Percentiles rank a stretch among this genome's conserved stretches.
These are phyloP conservation scores for Agapornis roseicollis DNA, from an alignment of 2,113 vertebrate genomes.

Conservation along the genomic window DNA sequence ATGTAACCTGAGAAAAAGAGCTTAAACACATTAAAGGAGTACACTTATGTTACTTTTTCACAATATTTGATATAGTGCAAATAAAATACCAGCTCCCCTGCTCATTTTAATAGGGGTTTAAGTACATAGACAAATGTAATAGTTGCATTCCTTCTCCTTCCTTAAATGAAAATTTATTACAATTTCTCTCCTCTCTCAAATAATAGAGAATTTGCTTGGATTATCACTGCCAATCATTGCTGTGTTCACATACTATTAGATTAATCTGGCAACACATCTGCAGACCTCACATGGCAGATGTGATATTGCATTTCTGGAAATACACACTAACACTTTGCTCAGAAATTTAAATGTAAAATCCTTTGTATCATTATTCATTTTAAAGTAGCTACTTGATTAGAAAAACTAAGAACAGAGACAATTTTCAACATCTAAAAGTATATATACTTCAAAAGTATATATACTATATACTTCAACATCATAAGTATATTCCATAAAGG, in stretches of 20 bases:
- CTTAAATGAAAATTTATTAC: neutral
- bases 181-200: neutral
- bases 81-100: neutral
- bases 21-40: neutral
- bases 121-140: neutral
- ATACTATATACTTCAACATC: too few species aligned
- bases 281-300: neutral
- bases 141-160: neutral
- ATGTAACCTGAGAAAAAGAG: neutral
- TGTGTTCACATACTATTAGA: neutral
- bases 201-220: neutral
- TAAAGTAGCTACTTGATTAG: neutral
- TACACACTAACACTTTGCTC: neutral
- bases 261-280: neutral
- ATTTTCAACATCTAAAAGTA: neutral
- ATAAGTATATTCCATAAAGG: neutral
- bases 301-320: neutral
- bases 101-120: neutral
- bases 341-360: neutral
- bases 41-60: neutral
- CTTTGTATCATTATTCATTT: neutral
- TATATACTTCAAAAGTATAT: too few species aligned
- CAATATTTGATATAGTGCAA: neutral
- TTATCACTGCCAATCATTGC: neutral
- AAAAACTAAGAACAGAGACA: neutral